A percentile compares a stretch with the other conserved stretches of the same genome.
Conservation (phyloP, 1,140 invertebrate genomes). For the Drosophila willistoni region DNA sequence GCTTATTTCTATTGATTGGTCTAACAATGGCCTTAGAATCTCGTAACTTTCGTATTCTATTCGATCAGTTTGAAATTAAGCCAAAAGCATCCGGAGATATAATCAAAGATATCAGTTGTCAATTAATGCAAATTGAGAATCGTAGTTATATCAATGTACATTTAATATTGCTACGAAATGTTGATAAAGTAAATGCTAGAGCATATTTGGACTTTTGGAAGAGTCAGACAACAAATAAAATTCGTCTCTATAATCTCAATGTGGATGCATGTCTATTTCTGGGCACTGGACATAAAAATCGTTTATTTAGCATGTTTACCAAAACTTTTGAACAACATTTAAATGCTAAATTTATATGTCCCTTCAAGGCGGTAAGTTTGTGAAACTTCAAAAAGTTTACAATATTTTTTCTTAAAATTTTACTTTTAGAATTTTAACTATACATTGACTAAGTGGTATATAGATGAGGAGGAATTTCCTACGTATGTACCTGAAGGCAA, state of each 20-base stretch:
- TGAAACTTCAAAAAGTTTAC: too few relatives aligned
- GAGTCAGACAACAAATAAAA: conserved; percentile 20
- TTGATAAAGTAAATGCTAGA: conserved; percentile 27
- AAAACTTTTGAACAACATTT: conserved; percentile 33
- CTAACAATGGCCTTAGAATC: background rate
- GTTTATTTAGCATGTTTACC: conserved; percentile 35
- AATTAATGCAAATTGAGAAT: conserved; percentile 29
- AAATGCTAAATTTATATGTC: conserved; percentile 30
- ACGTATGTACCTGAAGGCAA: conserved; percentile 31
- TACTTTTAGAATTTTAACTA: conserved; percentile 44
- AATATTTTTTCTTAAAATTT: too few relatives aligned
- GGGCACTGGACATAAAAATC: conserved; percentile 34
- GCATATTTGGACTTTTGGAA: conserved; percentile 37
- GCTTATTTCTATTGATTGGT: background rate
- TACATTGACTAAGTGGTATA: conserved; percentile 37
- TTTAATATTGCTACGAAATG: conserved; percentile 16
- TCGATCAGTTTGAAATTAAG: conserved; percentile 32
- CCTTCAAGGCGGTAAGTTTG: conserved; percentile 31
- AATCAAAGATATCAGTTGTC: background rate
- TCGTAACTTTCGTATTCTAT: conserved; percentile 30
- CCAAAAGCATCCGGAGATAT: conserved; percentile 1
- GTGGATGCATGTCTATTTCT: conserved; percentile 45
- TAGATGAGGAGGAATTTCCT: conserved; percentile 42
- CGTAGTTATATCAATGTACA: conserved; percentile 20
- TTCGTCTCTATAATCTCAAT: conserved; percentile 38